Conservation (phyloP, 2,888 invertebrate species). For the Sesia bembeciformis region DNA sequence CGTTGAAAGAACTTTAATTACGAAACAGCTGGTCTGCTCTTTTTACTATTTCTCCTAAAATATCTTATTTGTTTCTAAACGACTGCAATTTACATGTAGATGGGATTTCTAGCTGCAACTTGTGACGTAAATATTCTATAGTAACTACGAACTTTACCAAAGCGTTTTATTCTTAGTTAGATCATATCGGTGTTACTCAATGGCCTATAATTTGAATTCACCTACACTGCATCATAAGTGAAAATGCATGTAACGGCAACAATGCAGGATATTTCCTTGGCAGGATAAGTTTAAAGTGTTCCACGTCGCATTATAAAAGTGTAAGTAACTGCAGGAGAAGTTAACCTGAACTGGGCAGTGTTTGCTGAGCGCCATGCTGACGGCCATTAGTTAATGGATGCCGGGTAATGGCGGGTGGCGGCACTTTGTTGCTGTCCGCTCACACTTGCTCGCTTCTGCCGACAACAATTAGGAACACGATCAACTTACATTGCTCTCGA, state of each 20-base stretch:
- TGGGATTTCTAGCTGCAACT: neutral
- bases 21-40: constrained; percentile 11
- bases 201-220: no score
- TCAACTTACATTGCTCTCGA: no score
- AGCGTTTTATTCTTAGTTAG: no score
- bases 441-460: neutral
- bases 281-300: neutral
- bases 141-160: no score
- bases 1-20: constrained; percentile 25
- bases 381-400: constrained; percentile 60
- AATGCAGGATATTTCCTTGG: neutral
- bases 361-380: constrained; percentile 41
- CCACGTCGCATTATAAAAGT: neutral
- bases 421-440: constrained; percentile 17
- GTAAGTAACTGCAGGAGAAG: constrained; percentile 22
- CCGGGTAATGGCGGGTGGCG: constrained; percentile 34
- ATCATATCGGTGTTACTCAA: no score
- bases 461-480: neutral
- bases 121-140: no score
- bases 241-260: neutral
- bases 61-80: neutral
- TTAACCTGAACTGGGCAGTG: constrained; percentile 27
- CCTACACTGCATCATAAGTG: no score
- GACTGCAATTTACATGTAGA: neutral
- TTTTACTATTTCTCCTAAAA: neutral